Base-by-base conservation (phyloP, 2,797 vertebrate genomes). In the Sebastes nivosus region DNA sequence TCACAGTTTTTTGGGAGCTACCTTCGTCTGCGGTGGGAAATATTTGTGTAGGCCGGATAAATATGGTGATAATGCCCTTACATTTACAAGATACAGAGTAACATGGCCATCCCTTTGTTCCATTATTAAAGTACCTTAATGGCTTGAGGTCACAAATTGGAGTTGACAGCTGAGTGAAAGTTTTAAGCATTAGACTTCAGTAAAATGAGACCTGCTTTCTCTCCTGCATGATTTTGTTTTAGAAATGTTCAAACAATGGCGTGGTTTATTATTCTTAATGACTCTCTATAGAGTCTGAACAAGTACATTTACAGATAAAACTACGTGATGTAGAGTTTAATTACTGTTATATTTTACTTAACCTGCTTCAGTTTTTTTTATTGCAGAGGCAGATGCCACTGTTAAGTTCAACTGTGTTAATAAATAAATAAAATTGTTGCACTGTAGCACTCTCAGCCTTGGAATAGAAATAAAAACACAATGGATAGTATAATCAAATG, bases 111-210 rank as follows among this genome's bases (percentile, higher is more conserved):
- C 63, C 16, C 68, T 71, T 73, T 78, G 71, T 81, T 87, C 68
- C 67, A 79, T 80, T 81, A 72, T 38, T 42, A 8, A n/a, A 46
- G 6, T 8, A 55, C 25, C n/a, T 72, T 80, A 75, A 73, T 65
- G 32, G 61, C 55, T 65, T 64, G 36, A 90, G 61, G 77, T 72
- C 73, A 66, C 46, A 69, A 76, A 86, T 69, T 83, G 71, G 42
- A 67, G 42, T 54, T 87, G 67, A 76, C 55, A 83, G 59, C 76
- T 60, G n/a, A 79, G 46, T 50, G 64, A 59, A 46, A 42, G 68
- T 81, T 69, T 71, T 5, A 72, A 46, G 69, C 30, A 55, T 64
- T 74, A 75, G 50, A 67, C 12, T 1, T 18, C 5, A 61, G 29
- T 4, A 10, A 14, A 9, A 36, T 65, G 18, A 80, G 14, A 42